These are phyloP conservation scores for Rhinichthys klamathensis DNA, from an alignment of 2,113 vertebrate genomes.

Conservation along the genomic window DNA sequence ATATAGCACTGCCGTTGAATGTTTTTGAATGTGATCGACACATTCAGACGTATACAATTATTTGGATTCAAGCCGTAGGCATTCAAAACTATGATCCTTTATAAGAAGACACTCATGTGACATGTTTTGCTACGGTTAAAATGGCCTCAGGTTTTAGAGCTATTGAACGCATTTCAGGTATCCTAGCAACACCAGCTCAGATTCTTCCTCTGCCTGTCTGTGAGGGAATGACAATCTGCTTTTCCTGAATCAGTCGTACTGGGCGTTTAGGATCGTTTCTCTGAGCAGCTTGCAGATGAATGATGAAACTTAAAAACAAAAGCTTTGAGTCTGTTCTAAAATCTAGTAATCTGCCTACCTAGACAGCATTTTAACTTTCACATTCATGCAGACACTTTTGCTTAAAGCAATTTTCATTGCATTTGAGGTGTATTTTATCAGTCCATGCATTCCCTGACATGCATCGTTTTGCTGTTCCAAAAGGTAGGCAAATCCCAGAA, in stretches of 20 bases:
- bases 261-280: background rate
- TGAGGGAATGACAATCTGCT: conserved; percentile 39
- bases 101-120: conserved; percentile 11
- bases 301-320: background rate
- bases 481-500: background rate
- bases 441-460: background rate
- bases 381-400: background rate
- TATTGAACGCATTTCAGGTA: conserved; percentile 50
- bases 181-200: conserved; percentile 63
- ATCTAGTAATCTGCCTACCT: background rate
- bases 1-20: background rate
- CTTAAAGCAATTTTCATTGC: background rate
- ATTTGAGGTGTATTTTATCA: no score
- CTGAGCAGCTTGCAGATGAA: background rate
- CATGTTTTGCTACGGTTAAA: conserved; percentile 34
- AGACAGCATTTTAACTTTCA: background rate
- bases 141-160: conserved; percentile 43
- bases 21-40: background rate
- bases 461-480: background rate
- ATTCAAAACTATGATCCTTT: background rate
- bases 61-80: background rate
- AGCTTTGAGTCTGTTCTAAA: background rate
- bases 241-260: background rate
- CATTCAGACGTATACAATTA: background rate
- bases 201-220: conserved; percentile 29